Base-by-base conservation (phyloP, 2,113 vertebrate species). In the Anhinga rufa region DNA sequence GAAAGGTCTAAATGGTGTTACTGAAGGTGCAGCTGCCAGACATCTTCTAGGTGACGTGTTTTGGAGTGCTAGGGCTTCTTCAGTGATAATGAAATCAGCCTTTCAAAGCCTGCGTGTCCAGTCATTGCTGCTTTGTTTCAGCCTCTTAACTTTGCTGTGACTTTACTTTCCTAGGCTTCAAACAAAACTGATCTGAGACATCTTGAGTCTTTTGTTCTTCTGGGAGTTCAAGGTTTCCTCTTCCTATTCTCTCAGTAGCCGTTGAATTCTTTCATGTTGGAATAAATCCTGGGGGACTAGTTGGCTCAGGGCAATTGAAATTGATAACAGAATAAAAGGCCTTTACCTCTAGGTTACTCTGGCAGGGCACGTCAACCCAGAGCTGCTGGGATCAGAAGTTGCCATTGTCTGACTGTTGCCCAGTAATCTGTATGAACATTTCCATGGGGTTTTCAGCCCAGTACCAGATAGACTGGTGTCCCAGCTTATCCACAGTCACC, bases 101-200 rank as follows among this genome's bases (percentile, higher is more conserved):
- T 93, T 94, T 93, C 95, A 92, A 92, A 95, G 81, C 54, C 75
- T 87, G 16, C 22, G 74, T 85, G 91, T 82, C 96, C 95, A 95
- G 85, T 74, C 91, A 89, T 31, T 85, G 66, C 74, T 87, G 92
- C 92, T 95, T 96, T 93, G 91, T 96, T 95, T 97, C 97, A 95
- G 95, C 91, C 96, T 97, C 94, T 93, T 92, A 95, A 93, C 97
- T 96, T 95, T 87, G 66, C 92, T 93, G 71, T 89, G 89, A 87
- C 94, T 96, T 96, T 91, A 95, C 91, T 87, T 93, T 96, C 81
- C 62, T 28, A 14, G 62, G 94, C 94, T 95, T 97, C 95, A 97
- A 85, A 97, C 71, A 95, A 91, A 94, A 88, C 69, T 86, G 96
- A 96, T 95, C 88, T 92, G 93, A 95, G 69, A 76, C 92, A 93